Evolutionary conservation across 2,113 vertebrate species (phyloP).

Genomic region (Megaleporinus macrocephalus): DNA sequence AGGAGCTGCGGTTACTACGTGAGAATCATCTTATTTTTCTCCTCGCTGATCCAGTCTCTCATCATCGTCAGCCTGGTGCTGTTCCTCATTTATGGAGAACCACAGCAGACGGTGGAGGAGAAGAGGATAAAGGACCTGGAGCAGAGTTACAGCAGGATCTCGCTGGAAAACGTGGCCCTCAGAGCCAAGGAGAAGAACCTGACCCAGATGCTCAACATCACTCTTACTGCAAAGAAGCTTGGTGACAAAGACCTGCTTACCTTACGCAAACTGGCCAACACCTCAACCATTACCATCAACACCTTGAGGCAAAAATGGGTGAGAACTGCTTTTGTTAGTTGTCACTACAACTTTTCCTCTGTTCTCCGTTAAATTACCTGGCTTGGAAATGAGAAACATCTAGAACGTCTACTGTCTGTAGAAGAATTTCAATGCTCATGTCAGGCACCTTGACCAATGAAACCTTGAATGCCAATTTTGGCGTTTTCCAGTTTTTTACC

Average conservation of each 20-base stretch:
- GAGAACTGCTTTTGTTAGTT: constrained; percentile 46
- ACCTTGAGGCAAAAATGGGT: constrained; percentile 12
- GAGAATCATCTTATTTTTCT: constrained; percentile 91
- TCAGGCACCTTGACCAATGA: no score
- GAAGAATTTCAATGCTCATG: no score
- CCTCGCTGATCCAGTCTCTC: constrained; percentile 90
- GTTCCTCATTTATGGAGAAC: constrained; percentile 90
- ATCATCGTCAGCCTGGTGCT: constrained; percentile 93
- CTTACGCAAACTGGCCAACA: constrained; percentile 42
- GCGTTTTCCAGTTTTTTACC: no score
- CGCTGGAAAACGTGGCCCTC: constrained; percentile 64
- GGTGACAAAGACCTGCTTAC: constrained; percentile 53
- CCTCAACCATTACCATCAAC: constrained; percentile 30
- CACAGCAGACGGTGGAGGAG: constrained; percentile 71
- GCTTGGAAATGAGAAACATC: no score
- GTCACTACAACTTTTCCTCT: background rate
- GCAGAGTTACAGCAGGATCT: constrained; percentile 71
- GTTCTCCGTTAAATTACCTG: no score
- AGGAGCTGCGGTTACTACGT: constrained; percentile 84
- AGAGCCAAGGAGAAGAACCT: constrained; percentile 69
- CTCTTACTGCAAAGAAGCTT: constrained; percentile 60
- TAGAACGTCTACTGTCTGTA: no score
- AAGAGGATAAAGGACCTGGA: constrained; percentile 77
- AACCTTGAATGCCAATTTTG: no score
- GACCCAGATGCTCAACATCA: constrained; percentile 75